A percentile compares a stretch with the other conserved stretches of the same genome.
Conservation (phyloP, 53 echinoderm and acorn worm species). For the Echinarachnius parma region DNA sequence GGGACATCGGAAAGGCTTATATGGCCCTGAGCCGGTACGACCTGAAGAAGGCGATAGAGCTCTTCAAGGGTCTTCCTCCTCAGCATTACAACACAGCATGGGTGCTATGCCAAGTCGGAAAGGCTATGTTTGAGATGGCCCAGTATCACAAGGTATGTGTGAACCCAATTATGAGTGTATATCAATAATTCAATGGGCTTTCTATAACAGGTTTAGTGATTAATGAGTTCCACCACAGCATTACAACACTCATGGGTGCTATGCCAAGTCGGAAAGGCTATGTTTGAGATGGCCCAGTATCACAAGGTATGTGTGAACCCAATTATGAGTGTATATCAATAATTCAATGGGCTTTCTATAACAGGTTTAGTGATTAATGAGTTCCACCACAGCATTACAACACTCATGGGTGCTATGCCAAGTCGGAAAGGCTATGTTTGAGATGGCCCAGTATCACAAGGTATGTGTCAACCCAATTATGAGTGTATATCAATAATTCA, state of each 20-base stretch:
- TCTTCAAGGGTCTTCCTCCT: slow-evolving; percentile 73
- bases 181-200: too few relatives aligned
- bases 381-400: slow-evolving; percentile 93
- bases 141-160: slow-evolving; percentile 92
- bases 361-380: too few relatives aligned
- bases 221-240: slow-evolving; percentile 92
- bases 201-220: too few relatives aligned
- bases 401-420: slow-evolving; percentile 93
- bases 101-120: slow-evolving; percentile 89
- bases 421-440: slow-evolving; percentile 84
- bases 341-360: too few relatives aligned
- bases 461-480: too few relatives aligned
- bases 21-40: slow-evolving; percentile 83
- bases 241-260: slow-evolving; percentile 95
- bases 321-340: too few relatives aligned
- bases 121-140: slow-evolving; percentile 82
- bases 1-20: slow-evolving; percentile 90
- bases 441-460: slow-evolving; percentile 89
- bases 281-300: slow-evolving; percentile 88
- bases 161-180: too few relatives aligned
- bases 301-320: slow-evolving; percentile 89
- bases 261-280: slow-evolving; percentile 84
- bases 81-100: slow-evolving; percentile 97
- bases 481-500: too few relatives aligned
- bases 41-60: slow-evolving; percentile 80